Base-by-base conservation (phyloP, 2,888 invertebrate genomes). In the Pyralis farinalis region DNA sequence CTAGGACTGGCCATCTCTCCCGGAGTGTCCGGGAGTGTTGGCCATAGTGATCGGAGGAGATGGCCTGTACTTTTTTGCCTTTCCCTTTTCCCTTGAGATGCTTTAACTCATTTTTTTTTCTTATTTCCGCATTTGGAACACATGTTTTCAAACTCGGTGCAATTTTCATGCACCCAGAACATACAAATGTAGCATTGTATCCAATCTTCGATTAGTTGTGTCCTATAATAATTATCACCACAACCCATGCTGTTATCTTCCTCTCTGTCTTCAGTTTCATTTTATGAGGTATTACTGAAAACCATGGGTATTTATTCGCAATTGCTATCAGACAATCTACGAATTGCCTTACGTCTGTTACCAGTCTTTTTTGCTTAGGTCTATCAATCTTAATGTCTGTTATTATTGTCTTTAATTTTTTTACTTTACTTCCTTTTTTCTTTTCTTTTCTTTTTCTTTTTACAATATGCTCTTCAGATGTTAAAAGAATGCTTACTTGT, bases 201-300 rank as follows among this genome's bases (percentile, higher is more conserved):
- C 34, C 34, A 34, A 10, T 34, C 34, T n/a, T 34, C 34, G 10
- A 34, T 22, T 4, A 22, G 34, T 9, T 34, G 34, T 22, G 34
- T 34, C 10, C 10, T 20, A 22, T 22, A 21, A 34, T 34, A 34
- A 22, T 34, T 34, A 8, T 34, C 37, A 37, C n/a, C n/a, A n/a
- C n/a, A n/a, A 16, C 30, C 37, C 30, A 29, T 29, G 37, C 37
- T 30, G 37, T 37, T 20, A 33, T 10, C 8, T n/a, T n/a, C n/a
- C n/a, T n/a, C n/a, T n/a, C n/a, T n/a, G n/a, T n/a, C n/a, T n/a
- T n/a, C n/a, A n/a, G 7, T 22, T 20, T 34, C 34, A 21, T 22
- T 34, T 7, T 34, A 8, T 5, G 30, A 30, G 4, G 21, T 22
- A 22, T 34, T 22, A 10, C 10, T 9, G 10, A 34, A n/a, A 20